Conservation (phyloP, 2,113 vertebrate genomes). For the Ivindomyrus marchei region DNA sequence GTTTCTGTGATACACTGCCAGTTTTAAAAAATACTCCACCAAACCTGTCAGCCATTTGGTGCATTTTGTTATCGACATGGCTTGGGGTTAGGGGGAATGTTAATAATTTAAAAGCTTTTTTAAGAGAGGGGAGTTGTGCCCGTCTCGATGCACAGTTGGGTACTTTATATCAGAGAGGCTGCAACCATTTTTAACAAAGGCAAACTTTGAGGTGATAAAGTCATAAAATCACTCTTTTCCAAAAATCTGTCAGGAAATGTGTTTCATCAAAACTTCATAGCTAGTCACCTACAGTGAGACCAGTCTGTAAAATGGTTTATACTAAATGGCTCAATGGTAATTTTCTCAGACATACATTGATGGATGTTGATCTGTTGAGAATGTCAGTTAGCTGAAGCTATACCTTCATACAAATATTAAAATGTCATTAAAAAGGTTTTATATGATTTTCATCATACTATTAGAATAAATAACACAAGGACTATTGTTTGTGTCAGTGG, state of each 20-base stretch:
- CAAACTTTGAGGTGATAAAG: neutral
- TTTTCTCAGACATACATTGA: neutral
- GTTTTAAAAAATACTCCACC: neutral
- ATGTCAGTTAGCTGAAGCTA: neutral
- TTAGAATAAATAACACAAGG: neutral
- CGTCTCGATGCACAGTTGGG: neutral
- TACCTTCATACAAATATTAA: neutral
- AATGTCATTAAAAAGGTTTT: neutral
- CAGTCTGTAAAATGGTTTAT: neutral
- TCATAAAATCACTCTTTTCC: neutral
- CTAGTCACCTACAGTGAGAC: neutral
- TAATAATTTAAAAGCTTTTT: neutral
- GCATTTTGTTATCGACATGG: neutral
- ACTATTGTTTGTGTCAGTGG: neutral
- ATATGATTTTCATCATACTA: neutral
- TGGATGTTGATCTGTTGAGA: neutral
- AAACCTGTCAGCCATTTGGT: neutral
- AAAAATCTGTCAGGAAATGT: neutral
- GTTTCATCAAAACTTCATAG: neutral
- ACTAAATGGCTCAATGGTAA: neutral
- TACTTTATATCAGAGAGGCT: neutral
- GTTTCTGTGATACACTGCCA: neutral
- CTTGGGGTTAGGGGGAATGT: neutral
- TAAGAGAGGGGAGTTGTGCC: neutral
- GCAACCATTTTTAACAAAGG: neutral